These are phyloP conservation scores for Diplolepis rosae DNA, from an alignment of 2,888 invertebrate genomes.

Conservation along the genomic window DNA sequence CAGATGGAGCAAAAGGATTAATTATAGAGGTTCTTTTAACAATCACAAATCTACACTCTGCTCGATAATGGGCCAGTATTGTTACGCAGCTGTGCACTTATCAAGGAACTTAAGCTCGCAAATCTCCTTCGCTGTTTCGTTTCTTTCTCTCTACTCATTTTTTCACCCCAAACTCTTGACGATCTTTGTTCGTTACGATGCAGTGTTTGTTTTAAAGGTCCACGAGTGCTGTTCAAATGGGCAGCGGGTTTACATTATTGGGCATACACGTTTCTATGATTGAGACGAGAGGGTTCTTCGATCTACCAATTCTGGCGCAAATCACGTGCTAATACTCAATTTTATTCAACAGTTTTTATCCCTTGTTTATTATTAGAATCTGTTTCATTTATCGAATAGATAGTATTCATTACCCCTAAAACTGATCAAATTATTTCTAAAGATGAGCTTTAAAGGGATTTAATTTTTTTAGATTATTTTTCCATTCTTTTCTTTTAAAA, in stretches of 20 bases:
- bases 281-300: slow-evolving; percentile 46
- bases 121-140: slow-evolving; percentile 44
- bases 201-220: slow-evolving; percentile 70
- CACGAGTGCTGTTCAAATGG: slow-evolving; percentile 67
- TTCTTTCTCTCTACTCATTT: slow-evolving; percentile 37
- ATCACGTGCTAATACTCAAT: slow-evolving; percentile 57
- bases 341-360: too few species aligned
- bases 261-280: slow-evolving; percentile 56
- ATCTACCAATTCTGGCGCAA: slow-evolving; percentile 42
- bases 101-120: slow-evolving; percentile 48
- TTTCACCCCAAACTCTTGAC: slow-evolving; percentile 38
- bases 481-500: too few species aligned
- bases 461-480: background rate
- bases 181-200: slow-evolving; percentile 61
- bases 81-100: slow-evolving; percentile 58
- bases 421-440: too few species aligned
- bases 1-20: slow-evolving; percentile 34
- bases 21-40: slow-evolving; percentile 38
- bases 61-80: slow-evolving; percentile 42
- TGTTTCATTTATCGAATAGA: background rate
- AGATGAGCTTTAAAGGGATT: background rate
- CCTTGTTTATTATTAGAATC: slow-evolving; percentile 1
- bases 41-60: slow-evolving; percentile 9
- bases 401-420: too few species aligned
- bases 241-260: slow-evolving; percentile 66